Conservation (phyloP, 2,797 vertebrate species). For the Aythya fuligula region DNA sequence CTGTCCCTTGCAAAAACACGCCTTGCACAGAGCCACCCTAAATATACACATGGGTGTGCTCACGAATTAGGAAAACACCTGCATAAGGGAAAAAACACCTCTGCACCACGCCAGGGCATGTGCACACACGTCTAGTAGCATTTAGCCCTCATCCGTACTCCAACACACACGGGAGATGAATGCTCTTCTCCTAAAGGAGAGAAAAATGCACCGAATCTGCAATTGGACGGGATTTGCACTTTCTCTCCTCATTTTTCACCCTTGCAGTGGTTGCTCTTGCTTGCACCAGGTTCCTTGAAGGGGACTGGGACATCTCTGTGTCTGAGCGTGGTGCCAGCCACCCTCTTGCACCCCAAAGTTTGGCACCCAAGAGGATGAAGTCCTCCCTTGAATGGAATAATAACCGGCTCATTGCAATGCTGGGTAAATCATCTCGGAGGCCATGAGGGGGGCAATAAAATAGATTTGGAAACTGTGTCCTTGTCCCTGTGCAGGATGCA, state of each 20-base stretch:
- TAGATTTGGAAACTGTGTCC: not conserved
- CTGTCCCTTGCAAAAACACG: fast-evolving
- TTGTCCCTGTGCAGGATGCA: no score
- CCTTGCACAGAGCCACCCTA: not conserved
- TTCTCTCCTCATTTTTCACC: not conserved
- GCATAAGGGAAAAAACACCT: not conserved
- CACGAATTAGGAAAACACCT: fast-evolving
- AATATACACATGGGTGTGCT: not conserved
- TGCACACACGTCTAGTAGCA: no score
- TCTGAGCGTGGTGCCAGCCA: no score
- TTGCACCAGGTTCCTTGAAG: not conserved
- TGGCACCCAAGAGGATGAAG: conserved; percentile 2
- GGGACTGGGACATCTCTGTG: no score
- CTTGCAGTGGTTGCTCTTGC: fast-evolving
- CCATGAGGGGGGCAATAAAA: not conserved
- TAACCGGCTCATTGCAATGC: conserved; percentile 61
- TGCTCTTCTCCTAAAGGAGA: not conserved
- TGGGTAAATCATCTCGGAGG: conserved; percentile 63
- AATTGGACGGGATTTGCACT: fast-evolving
- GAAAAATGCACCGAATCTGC: not conserved
- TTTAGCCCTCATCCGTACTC: not conserved
- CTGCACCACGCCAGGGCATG: fast-evolving
- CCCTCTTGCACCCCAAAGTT: conserved; percentile 36
- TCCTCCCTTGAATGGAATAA: conserved; percentile 61
- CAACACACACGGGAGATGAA: not conserved